Percentiles rank a stretch among this genome's conserved stretches.
Conservation (phyloP, 2,113 vertebrate species). For the Ptilonorhynchus violaceus region DNA sequence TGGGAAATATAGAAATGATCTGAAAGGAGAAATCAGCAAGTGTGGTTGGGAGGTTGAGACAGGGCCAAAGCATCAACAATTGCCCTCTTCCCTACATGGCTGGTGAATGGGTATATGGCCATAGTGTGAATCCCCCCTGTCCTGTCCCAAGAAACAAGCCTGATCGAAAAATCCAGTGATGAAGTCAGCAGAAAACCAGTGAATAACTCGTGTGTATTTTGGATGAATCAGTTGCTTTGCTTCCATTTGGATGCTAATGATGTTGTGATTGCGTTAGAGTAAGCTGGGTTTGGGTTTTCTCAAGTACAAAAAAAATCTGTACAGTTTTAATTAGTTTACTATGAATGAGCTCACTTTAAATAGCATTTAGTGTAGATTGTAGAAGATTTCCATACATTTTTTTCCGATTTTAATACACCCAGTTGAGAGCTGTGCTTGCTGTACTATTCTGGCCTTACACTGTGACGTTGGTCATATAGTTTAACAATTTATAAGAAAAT, state of each 20-base stretch:
- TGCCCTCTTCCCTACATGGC: fast-evolving
- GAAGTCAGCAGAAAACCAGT: not conserved
- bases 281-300: not conserved
- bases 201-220: not conserved
- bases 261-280: fast-evolving
- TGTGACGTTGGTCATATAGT: not conserved
- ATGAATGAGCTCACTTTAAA: not conserved
- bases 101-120: not conserved
- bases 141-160: not conserved
- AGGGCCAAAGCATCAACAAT: not conserved
- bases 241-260: not conserved
- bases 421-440: not conserved
- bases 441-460: not conserved
- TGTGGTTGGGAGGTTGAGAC: not conserved
- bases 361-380: not conserved
- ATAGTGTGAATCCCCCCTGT: not conserved
- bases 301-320: not conserved
- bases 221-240: not conserved
- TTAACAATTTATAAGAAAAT: not conserved
- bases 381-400: not conserved
- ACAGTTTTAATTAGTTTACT: not conserved
- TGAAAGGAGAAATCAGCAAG: not conserved
- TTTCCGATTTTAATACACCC: not conserved
- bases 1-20: not conserved
- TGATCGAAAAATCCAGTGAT: not conserved